Conservation (phyloP, 2,113 vertebrate genomes). For the Tachycineta bicolor region DNA sequence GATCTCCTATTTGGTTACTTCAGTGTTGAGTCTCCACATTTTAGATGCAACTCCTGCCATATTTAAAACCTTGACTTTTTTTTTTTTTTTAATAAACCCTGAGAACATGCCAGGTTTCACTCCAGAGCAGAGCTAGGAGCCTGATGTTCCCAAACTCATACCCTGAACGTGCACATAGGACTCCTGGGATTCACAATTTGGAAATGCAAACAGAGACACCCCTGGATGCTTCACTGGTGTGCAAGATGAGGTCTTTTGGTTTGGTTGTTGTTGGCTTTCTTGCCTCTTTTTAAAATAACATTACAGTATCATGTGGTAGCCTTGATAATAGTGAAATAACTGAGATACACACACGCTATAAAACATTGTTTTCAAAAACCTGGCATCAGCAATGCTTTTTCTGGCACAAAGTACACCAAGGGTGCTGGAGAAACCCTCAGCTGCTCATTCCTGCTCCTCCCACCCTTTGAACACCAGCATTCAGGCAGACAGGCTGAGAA, state of each 20-base stretch:
- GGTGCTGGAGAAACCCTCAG: background rate
- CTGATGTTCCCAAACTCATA: background rate
- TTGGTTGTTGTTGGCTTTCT: background rate
- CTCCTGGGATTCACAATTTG: background rate
- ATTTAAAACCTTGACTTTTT: background rate
- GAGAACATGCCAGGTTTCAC: background rate
- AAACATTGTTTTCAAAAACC: background rate
- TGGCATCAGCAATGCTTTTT: background rate
- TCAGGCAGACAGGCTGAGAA: background rate
- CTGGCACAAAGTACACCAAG: background rate
- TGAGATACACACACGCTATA: rapidly evolving
- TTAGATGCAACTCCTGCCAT: background rate
- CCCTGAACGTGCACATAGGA: background rate
- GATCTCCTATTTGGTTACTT: background rate
- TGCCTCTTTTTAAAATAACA: background rate
- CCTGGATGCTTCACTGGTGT: background rate
- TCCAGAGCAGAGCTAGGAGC: background rate
- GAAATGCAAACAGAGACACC: background rate
- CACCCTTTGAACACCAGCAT: rapidly evolving
- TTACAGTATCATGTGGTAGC: background rate
- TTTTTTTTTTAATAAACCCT: background rate
- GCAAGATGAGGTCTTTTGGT: background rate
- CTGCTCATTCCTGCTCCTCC: background rate
- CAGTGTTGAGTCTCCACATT: background rate
- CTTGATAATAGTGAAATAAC: background rate